Conservation (phyloP, 2,113 vertebrate species). For the Mus pahari region DNA sequence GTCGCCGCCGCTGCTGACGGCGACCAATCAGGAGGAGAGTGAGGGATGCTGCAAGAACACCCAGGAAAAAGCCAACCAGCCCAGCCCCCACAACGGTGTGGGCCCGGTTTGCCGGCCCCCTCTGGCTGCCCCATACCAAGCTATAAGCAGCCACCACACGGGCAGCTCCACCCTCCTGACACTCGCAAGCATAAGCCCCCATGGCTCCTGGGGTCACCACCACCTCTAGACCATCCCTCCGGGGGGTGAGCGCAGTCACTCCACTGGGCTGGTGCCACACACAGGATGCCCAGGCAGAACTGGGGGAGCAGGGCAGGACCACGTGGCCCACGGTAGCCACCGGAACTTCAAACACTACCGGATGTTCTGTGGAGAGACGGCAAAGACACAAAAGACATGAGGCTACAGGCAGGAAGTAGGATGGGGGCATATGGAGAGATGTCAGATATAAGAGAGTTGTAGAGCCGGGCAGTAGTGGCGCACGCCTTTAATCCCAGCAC, state of each 20-base stretch:
- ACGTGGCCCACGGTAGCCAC: conserved; percentile 71
- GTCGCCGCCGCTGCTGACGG: conserved; percentile 83
- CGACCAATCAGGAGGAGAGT: conserved; percentile 84
- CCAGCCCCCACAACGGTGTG: conserved; percentile 83
- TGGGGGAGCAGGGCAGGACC: conserved; percentile 87
- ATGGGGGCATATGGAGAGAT: neutral
- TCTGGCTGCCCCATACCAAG: conserved; percentile 82
- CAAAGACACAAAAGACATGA: conserved; percentile 6
- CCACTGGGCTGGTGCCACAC: conserved; percentile 87
- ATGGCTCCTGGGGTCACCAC: conserved; percentile 85
- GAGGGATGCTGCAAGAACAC: conserved; percentile 78
- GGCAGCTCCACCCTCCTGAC: conserved; percentile 87
- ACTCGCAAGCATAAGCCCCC: conserved; percentile 89
- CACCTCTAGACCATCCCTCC: conserved; percentile 89
- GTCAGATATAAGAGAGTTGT: neutral
- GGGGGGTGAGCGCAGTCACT: conserved; percentile 82
- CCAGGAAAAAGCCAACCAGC: conserved; percentile 83
- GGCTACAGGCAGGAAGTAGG: neutral
- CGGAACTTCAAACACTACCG: conserved; percentile 76
- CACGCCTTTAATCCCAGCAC: too few species aligned
- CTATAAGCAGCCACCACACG: conserved; percentile 88
- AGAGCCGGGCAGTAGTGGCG: too few species aligned
- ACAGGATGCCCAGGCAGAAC: conserved; percentile 88
- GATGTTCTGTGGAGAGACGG: conserved; percentile 69
- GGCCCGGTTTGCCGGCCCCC: conserved; percentile 64